These are phyloP conservation scores for Rousettus leschenaultii DNA, from an alignment of 2,113 vertebrate species.

Conservation along the genomic window DNA sequence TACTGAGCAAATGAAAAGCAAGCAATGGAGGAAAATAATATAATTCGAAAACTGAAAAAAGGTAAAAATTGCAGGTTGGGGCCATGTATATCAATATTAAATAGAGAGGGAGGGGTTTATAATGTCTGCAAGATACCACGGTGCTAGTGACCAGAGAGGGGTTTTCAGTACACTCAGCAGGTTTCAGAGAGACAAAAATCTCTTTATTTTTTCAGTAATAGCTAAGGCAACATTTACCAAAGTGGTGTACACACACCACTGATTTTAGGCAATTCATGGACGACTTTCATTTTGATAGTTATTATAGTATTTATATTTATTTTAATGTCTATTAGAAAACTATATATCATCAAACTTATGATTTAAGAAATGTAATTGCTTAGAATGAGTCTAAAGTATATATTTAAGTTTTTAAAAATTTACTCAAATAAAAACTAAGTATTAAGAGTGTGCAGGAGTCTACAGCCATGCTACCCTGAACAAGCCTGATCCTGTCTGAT, in stretches of 20 bases:
- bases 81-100: not conserved
- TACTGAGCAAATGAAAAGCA: not conserved
- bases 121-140: not conserved
- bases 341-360: not conserved
- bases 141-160: not conserved
- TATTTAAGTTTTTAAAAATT: not conserved
- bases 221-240: not conserved
- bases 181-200: not conserved
- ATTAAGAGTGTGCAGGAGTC: not conserved
- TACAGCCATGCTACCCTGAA: too few species aligned
- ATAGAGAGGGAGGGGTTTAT: not conserved
- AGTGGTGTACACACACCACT: not conserved
- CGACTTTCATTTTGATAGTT: constrained; percentile 3
- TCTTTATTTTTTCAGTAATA: not conserved
- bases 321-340: not conserved
- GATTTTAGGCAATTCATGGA: not conserved
- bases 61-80: not conserved
- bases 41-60: not conserved
- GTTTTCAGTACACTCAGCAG: not conserved
- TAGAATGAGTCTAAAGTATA: not conserved
- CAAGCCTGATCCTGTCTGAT: too few species aligned
- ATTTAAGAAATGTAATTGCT: constrained; percentile 11
- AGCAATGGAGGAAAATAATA: not conserved
- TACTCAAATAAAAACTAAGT: not conserved
- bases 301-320: not conserved